Conservation (phyloP, 2,113 vertebrate genomes). For the Laticauda laticaudata region DNA sequence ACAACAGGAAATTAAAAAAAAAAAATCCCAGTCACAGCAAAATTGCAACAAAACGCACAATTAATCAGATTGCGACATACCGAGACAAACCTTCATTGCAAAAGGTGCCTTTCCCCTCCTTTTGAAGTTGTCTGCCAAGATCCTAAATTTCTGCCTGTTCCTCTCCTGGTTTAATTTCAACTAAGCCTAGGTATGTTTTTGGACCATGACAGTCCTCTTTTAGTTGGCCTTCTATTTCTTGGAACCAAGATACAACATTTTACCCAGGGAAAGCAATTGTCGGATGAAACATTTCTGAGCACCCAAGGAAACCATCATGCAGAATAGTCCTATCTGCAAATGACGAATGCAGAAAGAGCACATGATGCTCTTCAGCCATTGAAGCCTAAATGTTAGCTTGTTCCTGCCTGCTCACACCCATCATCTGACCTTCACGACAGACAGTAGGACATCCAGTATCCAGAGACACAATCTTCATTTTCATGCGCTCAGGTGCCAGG, state of each 20-base stretch:
- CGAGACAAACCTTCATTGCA: neutral
- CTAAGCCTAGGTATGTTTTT: neutral
- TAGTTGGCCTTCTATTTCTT: accelerated
- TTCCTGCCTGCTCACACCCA: neutral
- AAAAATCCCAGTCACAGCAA: neutral
- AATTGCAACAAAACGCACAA: neutral
- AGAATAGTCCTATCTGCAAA: neutral
- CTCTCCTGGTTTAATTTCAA: neutral
- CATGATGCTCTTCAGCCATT: neutral
- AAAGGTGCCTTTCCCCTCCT: accelerated
- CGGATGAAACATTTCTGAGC: neutral
- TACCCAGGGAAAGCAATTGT: accelerated
- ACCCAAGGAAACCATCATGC: accelerated
- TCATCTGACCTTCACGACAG: slow-evolving; percentile 60
- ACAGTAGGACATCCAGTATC: accelerated
- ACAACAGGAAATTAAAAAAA: neutral
- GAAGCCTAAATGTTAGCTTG: neutral
- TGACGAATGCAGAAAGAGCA: neutral
- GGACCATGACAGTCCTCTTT: accelerated
- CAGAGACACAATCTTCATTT: neutral
- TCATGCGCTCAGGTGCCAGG: neutral
- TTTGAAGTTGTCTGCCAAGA: neutral
- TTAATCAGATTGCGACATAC: neutral
- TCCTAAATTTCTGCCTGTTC: neutral
- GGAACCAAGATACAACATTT: neutral